These are phyloP conservation scores for Harmothoe impar DNA, from an alignment of 2,888 invertebrate species.

Conservation along the genomic window DNA sequence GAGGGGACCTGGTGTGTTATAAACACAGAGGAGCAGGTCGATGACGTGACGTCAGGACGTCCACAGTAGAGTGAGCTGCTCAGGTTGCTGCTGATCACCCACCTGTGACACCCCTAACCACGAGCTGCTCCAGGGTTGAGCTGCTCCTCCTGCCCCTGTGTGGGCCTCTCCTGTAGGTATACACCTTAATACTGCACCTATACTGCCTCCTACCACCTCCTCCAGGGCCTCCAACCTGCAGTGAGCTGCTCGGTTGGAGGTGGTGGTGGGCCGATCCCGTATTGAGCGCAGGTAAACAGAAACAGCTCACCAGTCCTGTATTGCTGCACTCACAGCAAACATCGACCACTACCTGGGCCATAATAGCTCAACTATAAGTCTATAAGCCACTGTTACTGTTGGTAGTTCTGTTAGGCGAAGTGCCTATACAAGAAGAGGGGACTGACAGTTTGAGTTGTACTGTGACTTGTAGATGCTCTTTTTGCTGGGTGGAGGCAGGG, in stretches of 20 bases:
- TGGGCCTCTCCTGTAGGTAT: constrained; percentile 6
- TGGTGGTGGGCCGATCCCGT: too few relatives aligned
- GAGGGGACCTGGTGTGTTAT: too few relatives aligned
- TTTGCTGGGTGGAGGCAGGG: too few relatives aligned
- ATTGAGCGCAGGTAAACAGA: constrained; percentile 26
- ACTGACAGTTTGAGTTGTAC: too few relatives aligned
- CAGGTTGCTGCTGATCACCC: background rate
- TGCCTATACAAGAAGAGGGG: too few relatives aligned
- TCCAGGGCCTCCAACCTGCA: too few relatives aligned
- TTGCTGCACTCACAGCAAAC: background rate
- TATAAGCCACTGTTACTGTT: too few relatives aligned
- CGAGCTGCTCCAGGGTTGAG: background rate
- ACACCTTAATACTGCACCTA: background rate
- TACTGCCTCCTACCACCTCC: background rate
- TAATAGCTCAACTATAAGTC: too few relatives aligned
- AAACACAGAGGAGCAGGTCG: background rate
- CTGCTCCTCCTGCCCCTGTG: background rate
- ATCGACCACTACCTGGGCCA: too few relatives aligned
- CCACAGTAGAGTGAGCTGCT: background rate
- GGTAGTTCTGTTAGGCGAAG: too few relatives aligned
- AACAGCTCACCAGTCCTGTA: background rate
- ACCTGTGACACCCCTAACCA: background rate
- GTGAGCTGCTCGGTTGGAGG: too few relatives aligned
- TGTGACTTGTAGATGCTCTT: too few relatives aligned
- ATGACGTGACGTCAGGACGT: background rate